phyloP scores from a whole-genome alignment of 1,140 invertebrate species.

The Vanessa atalanta region DNA sequence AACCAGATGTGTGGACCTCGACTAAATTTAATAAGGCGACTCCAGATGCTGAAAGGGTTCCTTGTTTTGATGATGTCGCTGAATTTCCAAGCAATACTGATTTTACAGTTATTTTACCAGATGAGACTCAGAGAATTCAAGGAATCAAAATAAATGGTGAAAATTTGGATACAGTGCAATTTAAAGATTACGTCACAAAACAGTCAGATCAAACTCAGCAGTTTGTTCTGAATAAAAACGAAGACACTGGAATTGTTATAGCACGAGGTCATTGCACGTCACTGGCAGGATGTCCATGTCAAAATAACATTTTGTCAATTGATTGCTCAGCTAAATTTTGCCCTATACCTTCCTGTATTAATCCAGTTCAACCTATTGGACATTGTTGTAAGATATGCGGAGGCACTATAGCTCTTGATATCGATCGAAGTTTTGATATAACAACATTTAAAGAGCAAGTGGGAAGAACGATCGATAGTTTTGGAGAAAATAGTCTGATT shows the following conservation, averaged over 20 bases:
- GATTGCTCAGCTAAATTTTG: slow-evolving; percentile 64
- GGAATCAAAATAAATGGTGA: slow-evolving; percentile 43
- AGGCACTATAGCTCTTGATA: slow-evolving; percentile 54
- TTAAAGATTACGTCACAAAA: slow-evolving; percentile 22
- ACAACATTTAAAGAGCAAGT: slow-evolving; percentile 55
- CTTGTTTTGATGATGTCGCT: slow-evolving; percentile 64
- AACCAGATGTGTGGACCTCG: slow-evolving; percentile 67
- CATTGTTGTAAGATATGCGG: slow-evolving; percentile 73
- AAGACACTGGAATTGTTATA: slow-evolving; percentile 39
- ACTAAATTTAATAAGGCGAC: slow-evolving; percentile 67
- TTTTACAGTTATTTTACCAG: slow-evolving; percentile 52
- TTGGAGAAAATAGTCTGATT: slow-evolving; percentile 46
- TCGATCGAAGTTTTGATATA: slow-evolving; percentile 58
- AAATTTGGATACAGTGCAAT: slow-evolving; percentile 34
- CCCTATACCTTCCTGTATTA: slow-evolving; percentile 50
- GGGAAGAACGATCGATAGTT: slow-evolving; percentile 44
- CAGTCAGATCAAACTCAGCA: slow-evolving; percentile 41
- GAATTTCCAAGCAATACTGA: slow-evolving; percentile 51
- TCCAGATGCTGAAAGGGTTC: slow-evolving; percentile 66
- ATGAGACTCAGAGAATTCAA: slow-evolving; percentile 45
- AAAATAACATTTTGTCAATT: slow-evolving; percentile 49
- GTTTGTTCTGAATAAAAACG: slow-evolving; percentile 48
- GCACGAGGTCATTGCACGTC: slow-evolving; percentile 42
- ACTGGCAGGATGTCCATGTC: slow-evolving; percentile 64
- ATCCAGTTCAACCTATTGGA: slow-evolving; percentile 64